Conservation (phyloP, 2,888 invertebrate genomes). For the Cerceris rybyensis region DNA sequence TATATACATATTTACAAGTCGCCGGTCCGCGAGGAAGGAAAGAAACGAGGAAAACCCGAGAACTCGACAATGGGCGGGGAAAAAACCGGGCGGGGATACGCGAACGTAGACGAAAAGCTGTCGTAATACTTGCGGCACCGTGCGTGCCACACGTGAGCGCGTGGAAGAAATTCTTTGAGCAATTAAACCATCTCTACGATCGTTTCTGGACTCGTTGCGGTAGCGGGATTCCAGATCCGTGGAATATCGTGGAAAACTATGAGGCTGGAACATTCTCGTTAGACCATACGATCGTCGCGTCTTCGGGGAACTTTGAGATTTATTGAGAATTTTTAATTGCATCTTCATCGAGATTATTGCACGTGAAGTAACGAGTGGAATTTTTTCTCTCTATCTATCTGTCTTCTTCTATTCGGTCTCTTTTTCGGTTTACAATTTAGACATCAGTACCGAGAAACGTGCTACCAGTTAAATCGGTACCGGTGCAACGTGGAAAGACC, state of each 20-base stretch:
- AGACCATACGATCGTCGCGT: constrained; percentile 25
- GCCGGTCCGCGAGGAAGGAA: constrained; percentile 38
- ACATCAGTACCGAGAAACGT: too few species aligned
- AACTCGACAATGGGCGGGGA: constrained; percentile 1
- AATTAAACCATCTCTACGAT: constrained; percentile 71
- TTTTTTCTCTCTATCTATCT: too few species aligned
- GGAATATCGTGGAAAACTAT: constrained; percentile 22
- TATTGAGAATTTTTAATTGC: neutral
- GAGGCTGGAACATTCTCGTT: constrained; percentile 17
- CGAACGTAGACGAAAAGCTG: constrained; percentile 38
- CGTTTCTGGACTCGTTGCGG: constrained; percentile 22
- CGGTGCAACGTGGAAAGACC: neutral
- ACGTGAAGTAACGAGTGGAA: neutral
- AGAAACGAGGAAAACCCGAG: constrained; percentile 10
- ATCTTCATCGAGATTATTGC: neutral
- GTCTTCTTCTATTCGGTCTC: too few species aligned
- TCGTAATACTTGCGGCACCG: constrained; percentile 57
- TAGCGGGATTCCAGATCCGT: constrained; percentile 9
- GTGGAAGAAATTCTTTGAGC: constrained; percentile 79
- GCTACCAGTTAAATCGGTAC: neutral
- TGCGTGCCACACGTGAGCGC: constrained; percentile 41
- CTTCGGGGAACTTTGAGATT: neutral
- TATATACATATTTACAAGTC: constrained; percentile 61
- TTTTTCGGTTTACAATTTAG: too few species aligned
- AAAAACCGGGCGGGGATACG: constrained; percentile 12